Evolutionary conservation across 92 coral and sea anemone genomes (phyloP), one percentile per base, ranked within the genome.

Genomic region (Bergia puertoricense): DNA sequence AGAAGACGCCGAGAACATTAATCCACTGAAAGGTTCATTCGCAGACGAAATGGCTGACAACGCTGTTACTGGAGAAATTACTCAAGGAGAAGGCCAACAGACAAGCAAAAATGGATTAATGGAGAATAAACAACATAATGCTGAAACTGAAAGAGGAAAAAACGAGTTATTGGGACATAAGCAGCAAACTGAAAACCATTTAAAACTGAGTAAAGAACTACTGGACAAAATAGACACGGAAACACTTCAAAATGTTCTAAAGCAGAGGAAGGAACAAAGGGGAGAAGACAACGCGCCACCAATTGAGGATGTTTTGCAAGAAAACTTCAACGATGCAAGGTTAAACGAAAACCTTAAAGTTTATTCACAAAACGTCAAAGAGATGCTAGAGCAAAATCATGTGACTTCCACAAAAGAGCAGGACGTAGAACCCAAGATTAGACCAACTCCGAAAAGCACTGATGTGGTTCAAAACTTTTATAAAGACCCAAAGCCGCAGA

Each of bases 211-310:
- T 20, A 84, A 71, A 84, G 87, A 84, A 16, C 41, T 84, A 46
- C 44, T 84, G 38, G 87, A 84, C 45, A 84, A 84, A 48, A 71
- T 84, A 71, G 87, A 84, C 30, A 84, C 87, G 6, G 45, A 84
- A 69, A 84, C 87, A 6, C 87, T 84, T 8, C 67, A 84, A 46
- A 69, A 68, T 15, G n/a, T 84, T 46, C 79, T 84, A 38, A 71
- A 71, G 45, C 87, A 84, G 71, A 84, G 87, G 22, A 84, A 84
- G 42, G 45, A 84, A 72, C 68, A 84, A 46, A 39, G 30, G 8
- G 45, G 42, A 51, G 57, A 72, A 9, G 36, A 14, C 7, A 46
- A 76, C n/a, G n/a, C 44, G 6, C 79, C 87, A 36, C 38, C 66
- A 8, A 38, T 71, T 15, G 87, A 71, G 30, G 77, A 71, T 71